Evolutionary conservation across 2,888 invertebrate species (phyloP).

Genomic region (Oscheius sp.): DNA sequence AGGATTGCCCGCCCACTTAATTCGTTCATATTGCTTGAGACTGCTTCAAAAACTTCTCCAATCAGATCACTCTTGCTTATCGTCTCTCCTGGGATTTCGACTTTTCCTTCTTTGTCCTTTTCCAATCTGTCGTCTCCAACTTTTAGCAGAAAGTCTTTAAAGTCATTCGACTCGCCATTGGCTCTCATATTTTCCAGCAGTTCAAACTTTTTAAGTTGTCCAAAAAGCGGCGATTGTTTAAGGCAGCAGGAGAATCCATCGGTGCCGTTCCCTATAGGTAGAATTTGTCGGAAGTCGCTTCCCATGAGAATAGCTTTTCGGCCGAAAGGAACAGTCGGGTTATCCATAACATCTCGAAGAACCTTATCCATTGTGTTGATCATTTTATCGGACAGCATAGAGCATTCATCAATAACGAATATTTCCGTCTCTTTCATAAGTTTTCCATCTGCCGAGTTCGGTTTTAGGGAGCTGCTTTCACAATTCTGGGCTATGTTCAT

Average conservation of each 20-base stretch:
- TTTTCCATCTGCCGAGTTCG: background rate
- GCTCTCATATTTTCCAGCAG: constrained; percentile 30
- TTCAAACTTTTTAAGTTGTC: background rate
- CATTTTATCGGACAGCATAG: constrained; percentile 30
- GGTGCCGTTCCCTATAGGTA: constrained; percentile 18
- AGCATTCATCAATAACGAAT: constrained; percentile 33
- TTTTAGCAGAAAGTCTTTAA: constrained; percentile 24
- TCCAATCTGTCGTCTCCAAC: constrained; percentile 27
- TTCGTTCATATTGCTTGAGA: background rate
- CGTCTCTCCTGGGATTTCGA: constrained; percentile 2
- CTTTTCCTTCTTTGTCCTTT: constrained; percentile 17
- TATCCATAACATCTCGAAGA: constrained; percentile 29
- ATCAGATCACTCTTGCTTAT: constrained; percentile 2
- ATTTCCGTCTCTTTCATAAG: constrained; percentile 6
- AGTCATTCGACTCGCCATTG: background rate
- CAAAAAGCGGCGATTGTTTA: constrained; percentile 26
- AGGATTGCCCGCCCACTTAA: constrained; percentile 25
- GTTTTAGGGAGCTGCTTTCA: background rate
- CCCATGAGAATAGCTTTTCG: constrained; percentile 31
- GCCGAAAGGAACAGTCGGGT: constrained; percentile 27
- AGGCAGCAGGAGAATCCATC: constrained; percentile 25
- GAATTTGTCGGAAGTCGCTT: constrained; percentile 34
- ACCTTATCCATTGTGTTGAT: constrained; percentile 27
- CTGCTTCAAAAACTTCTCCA: constrained; percentile 14
- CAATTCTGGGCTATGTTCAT: constrained; percentile 2